Evolutionary conservation across 2,888 invertebrate genomes (phyloP).

Genomic region (Ecdyonurus torrentis): DNA sequence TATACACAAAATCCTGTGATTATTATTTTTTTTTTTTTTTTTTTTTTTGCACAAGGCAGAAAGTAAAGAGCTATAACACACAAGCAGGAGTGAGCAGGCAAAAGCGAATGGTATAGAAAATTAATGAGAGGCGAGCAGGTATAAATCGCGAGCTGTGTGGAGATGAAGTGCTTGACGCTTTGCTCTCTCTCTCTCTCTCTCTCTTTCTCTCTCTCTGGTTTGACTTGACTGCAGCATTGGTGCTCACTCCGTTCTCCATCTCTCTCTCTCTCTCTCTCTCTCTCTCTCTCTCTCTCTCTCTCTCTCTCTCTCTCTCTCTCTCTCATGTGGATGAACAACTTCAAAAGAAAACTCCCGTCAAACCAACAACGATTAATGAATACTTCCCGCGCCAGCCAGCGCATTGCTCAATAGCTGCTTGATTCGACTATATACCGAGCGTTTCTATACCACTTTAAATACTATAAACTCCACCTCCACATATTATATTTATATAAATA

Average conservation of each 20-base stretch:
- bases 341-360: not conserved
- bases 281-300: not conserved
- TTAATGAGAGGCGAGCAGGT: too few relatives aligned
- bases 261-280: conserved; percentile 10
- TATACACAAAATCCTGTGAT: too few relatives aligned
- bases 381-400: too few relatives aligned
- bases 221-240: not conserved
- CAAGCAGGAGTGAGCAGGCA: too few relatives aligned
- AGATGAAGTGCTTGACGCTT: too few relatives aligned
- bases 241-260: conserved; percentile 9
- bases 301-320: conserved; percentile 8
- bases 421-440: too few relatives aligned
- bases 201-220: not conserved
- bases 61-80: too few relatives aligned
- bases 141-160: conserved; percentile 20
- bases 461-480: not conserved
- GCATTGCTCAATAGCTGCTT: not conserved
- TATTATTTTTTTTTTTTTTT: too few relatives aligned
- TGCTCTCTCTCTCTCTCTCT: not conserved
- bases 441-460: too few relatives aligned
- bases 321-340: not conserved
- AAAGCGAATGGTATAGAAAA: too few relatives aligned
- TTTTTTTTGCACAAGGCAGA: too few relatives aligned
- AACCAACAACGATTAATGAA: too few relatives aligned
- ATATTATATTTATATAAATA: not conserved